Conservation (phyloP, 2,113 vertebrate genomes). For the Grantiella picta region DNA sequence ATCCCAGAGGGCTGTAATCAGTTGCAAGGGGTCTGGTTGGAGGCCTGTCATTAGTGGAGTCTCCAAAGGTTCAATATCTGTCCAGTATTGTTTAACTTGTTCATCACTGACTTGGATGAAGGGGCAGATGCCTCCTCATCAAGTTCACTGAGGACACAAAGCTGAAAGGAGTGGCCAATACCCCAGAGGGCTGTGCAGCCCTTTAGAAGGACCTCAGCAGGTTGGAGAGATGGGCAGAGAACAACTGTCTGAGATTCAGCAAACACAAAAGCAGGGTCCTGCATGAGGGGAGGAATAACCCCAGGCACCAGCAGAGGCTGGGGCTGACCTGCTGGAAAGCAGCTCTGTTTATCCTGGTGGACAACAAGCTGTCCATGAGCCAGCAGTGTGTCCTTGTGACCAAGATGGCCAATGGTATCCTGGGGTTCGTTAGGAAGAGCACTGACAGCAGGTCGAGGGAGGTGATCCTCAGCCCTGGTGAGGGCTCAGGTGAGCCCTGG, state of each 20-base stretch:
- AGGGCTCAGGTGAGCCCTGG: background rate
- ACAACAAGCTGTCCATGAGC: background rate
- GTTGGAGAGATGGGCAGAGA: background rate
- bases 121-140: background rate
- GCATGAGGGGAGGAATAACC: too few relatives aligned
- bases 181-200: background rate
- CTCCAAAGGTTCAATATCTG: background rate
- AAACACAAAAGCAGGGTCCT: background rate
- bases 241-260: background rate
- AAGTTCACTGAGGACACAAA: fast-evolving
- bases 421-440: background rate
- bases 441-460: background rate
- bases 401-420: too few relatives aligned
- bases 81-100: background rate
- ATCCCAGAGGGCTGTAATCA: background rate
- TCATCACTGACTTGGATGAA: background rate
- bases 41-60: background rate
- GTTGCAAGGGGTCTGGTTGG: background rate
- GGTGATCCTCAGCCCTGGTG: background rate
- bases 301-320: too few relatives aligned
- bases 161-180: fast-evolving
- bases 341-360: background rate
- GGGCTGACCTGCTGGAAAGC: background rate
- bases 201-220: background rate
- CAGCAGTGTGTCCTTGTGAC: background rate